phyloP scores from a whole-genome alignment of 2,113 vertebrate genomes.

The Macrotis lagotis region DNA sequence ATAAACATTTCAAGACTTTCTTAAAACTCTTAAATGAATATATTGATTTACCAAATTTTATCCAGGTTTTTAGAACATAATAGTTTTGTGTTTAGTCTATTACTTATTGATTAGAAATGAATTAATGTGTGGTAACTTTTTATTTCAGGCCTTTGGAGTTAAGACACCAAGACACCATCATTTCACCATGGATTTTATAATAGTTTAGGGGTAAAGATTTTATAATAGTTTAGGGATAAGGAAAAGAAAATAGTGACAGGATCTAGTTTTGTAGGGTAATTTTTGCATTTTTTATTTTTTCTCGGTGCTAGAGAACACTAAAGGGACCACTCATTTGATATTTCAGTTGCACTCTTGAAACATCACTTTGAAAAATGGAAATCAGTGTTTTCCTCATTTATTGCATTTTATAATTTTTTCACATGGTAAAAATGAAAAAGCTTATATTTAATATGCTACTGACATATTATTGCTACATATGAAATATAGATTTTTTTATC shows the following conservation, averaged over 20 bases:
- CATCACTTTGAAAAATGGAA: conserved; percentile 52
- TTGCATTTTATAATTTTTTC: conserved; percentile 15
- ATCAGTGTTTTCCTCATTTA: conserved; percentile 10
- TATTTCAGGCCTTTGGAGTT: conserved; percentile 77
- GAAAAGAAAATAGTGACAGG: conserved; percentile 77
- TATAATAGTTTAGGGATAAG: conserved; percentile 73
- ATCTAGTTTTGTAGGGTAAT: conserved; percentile 83
- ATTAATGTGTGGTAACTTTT: conserved; percentile 63
- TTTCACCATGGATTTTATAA: conserved; percentile 82
- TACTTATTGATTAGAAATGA: conserved; percentile 55
- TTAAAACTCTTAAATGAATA: neutral
- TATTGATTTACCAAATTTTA: neutral
- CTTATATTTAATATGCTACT: conserved; percentile 20
- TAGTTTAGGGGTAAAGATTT: conserved; percentile 72
- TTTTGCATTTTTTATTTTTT: conserved; percentile 77
- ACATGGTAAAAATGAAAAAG: neutral
- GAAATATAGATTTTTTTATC: conserved; percentile 50
- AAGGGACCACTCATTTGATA: conserved; percentile 58
- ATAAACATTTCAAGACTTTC: conserved; percentile 23
- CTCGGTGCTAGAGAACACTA: conserved; percentile 13
- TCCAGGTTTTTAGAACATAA: conserved; percentile 23
- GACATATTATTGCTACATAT: no score
- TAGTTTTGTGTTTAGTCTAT: conserved; percentile 50
- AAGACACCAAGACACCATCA: conserved; percentile 80
- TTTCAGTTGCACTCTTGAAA: conserved; percentile 66